Percentiles rank a stretch among this genome's conserved stretches.
These are phyloP conservation scores for Platyrinchus mystaceus DNA, from an alignment of 2,797 vertebrate species.

Conservation along the genomic window DNA sequence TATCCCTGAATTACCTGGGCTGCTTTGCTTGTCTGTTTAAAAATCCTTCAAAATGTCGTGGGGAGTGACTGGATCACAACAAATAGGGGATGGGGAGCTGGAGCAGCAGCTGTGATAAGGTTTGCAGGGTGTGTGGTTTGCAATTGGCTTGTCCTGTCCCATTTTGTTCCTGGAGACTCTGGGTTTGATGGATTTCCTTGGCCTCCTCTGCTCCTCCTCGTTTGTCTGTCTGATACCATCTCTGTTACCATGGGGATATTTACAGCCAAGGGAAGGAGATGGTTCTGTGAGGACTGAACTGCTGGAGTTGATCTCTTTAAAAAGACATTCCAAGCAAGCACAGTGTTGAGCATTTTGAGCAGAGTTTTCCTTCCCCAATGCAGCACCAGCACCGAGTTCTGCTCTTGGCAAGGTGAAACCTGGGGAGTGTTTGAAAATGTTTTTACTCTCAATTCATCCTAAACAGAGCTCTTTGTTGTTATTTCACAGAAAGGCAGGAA, in stretches of 20 bases:
- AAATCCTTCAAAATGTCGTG: neutral
- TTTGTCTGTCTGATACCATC: neutral
- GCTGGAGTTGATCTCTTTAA: neutral
- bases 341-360: neutral
- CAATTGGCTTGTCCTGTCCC: neutral
- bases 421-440: neutral
- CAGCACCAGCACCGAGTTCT: neutral
- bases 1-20: neutral
- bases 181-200: neutral
- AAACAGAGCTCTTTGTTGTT: neutral
- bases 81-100: neutral
- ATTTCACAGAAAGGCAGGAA: neutral
- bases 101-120: neutral
- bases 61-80: fast-evolving
- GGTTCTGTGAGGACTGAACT: neutral
- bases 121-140: neutral
- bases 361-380: neutral
- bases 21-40: neutral
- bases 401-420: neutral
- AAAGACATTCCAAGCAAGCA: neutral
- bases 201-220: neutral
- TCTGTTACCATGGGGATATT: conserved; percentile 58
- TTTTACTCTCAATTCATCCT: neutral
- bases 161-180: neutral
- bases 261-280: conserved; percentile 11